Evolutionary conservation across 2,113 vertebrate genomes (phyloP).

Genomic region (Ammodytes marinus): DNA sequence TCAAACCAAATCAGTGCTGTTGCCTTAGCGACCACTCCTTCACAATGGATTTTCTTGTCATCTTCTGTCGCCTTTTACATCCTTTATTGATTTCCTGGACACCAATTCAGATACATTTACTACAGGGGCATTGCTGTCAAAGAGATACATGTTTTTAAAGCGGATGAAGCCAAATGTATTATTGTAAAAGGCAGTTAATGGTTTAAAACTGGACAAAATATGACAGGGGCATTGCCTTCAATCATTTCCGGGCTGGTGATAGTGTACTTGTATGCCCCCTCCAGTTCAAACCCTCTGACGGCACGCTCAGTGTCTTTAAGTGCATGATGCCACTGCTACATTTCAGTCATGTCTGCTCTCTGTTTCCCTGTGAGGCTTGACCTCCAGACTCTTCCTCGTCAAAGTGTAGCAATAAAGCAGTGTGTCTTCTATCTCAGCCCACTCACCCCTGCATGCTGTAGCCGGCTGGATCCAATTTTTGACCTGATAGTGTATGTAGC

Average conservation of each 20-base stretch:
- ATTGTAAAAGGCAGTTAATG: slow-evolving; percentile 47
- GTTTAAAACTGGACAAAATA: slow-evolving; percentile 56
- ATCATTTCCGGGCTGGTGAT: slow-evolving; percentile 37
- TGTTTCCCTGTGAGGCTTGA: slow-evolving; percentile 77
- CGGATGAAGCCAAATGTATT: slow-evolving; percentile 60
- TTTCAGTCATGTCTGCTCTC: slow-evolving; percentile 67
- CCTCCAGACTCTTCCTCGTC: slow-evolving; percentile 82
- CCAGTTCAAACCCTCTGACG: slow-evolving; percentile 24
- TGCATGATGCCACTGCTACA: slow-evolving; percentile 77
- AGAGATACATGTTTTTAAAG: slow-evolving; percentile 23
- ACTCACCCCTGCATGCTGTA: slow-evolving; percentile 74
- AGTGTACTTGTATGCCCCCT: slow-evolving; percentile 29
- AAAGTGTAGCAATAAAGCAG: slow-evolving; percentile 82
- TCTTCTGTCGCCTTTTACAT: slow-evolving; percentile 62
- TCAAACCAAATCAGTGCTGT: slow-evolving; percentile 73
- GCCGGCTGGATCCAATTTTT: slow-evolving; percentile 62
- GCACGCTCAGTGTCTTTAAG: slow-evolving; percentile 63
- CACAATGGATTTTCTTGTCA: slow-evolving; percentile 48
- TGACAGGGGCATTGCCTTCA: slow-evolving; percentile 59
- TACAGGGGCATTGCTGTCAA: slow-evolving; percentile 14
- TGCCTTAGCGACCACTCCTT: slow-evolving; percentile 69
- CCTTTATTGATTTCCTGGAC: slow-evolving; percentile 32
- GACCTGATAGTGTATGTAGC: slow-evolving; percentile 77
- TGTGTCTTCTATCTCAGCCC: slow-evolving; percentile 64
- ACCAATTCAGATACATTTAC: slow-evolving; percentile 9